Evolutionary conservation across 1,140 invertebrate genomes (phyloP).

Genomic region (Scaptomyza montana): DNA sequence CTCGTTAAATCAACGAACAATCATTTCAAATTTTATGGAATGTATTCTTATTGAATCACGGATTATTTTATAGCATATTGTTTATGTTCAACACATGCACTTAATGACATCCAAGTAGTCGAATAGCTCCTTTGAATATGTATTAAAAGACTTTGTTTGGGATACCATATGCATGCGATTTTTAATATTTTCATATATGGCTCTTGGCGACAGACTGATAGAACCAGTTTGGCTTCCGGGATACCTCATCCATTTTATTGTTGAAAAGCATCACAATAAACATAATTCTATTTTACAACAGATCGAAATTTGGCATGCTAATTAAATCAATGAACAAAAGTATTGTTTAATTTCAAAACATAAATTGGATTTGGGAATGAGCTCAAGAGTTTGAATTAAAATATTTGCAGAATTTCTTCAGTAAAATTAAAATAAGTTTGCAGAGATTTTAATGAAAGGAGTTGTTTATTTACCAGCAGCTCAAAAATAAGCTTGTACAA

Average conservation of each 20-base stretch:
- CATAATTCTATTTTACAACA: slow-evolving; percentile 16
- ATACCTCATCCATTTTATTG: slow-evolving; percentile 24
- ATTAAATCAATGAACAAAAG: slow-evolving; percentile 7
- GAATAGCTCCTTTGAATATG: slow-evolving; percentile 4
- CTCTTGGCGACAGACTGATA: neutral
- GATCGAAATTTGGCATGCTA: slow-evolving; percentile 26
- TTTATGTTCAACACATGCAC: neutral
- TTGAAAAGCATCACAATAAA: neutral
- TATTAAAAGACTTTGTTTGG: neutral
- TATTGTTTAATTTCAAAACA: neutral
- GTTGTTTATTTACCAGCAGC: slow-evolving; percentile 33
- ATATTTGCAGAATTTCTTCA: too few relatives aligned
- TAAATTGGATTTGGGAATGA: neutral
- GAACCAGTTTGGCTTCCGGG: slow-evolving; percentile 23
- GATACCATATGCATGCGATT: neutral
- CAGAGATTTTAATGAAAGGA: neutral
- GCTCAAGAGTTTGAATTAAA: too few relatives aligned
- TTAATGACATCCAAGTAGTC: neutral
- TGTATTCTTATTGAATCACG: neutral
- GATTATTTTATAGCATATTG: neutral
- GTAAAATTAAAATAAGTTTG: neutral
- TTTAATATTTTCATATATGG: slow-evolving; percentile 13
- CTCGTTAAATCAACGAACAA: neutral
- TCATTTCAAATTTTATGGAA: neutral
- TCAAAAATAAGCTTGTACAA: slow-evolving; percentile 33